These are phyloP conservation scores for Bombus pyrosoma DNA, from an alignment of 1,140 invertebrate species.

Conservation along the genomic window DNA sequence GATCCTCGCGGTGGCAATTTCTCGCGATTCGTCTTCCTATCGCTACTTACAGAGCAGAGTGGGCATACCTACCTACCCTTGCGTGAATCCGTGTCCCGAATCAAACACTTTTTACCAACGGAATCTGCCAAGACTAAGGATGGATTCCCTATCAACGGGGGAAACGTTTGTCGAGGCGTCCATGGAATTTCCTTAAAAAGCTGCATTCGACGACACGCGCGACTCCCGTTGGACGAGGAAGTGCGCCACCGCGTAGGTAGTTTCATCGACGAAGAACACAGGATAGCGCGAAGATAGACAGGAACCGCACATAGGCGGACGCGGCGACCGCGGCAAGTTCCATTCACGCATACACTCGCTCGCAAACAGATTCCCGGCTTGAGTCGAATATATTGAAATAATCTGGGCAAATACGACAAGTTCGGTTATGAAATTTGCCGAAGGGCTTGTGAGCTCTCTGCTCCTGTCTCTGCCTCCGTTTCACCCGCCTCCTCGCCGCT, in stretches of 20 bases:
- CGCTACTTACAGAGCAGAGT: too few relatives aligned
- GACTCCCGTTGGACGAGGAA: neutral
- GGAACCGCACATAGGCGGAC: conserved; percentile 45
- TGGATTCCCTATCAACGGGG: neutral
- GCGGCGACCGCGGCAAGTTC: conserved; percentile 79
- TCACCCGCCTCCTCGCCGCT: conserved; percentile 41
- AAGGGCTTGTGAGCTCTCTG: conserved; percentile 81
- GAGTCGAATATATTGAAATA: conserved; percentile 84
- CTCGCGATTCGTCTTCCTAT: neutral
- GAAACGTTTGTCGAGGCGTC: too few relatives aligned
- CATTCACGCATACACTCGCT: conserved; percentile 83
- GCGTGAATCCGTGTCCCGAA: neutral
- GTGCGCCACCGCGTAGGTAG: conserved; percentile 34
- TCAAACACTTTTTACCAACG: neutral
- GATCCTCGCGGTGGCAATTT: conserved; percentile 38
- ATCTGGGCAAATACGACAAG: conserved; percentile 84
- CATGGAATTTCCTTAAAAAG: conserved; percentile 41
- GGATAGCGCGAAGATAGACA: conserved; percentile 48
- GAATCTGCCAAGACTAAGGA: neutral
- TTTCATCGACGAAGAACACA: conserved; percentile 22
- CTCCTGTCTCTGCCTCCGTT: conserved; percentile 57
- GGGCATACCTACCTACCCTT: neutral
- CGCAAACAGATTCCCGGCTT: conserved; percentile 83
- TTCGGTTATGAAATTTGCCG: conserved; percentile 84
- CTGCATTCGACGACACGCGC: conserved; percentile 42